Evolutionary conservation across 2,888 invertebrate genomes (phyloP).

Genomic region (Lumbricus terrestris): DNA sequence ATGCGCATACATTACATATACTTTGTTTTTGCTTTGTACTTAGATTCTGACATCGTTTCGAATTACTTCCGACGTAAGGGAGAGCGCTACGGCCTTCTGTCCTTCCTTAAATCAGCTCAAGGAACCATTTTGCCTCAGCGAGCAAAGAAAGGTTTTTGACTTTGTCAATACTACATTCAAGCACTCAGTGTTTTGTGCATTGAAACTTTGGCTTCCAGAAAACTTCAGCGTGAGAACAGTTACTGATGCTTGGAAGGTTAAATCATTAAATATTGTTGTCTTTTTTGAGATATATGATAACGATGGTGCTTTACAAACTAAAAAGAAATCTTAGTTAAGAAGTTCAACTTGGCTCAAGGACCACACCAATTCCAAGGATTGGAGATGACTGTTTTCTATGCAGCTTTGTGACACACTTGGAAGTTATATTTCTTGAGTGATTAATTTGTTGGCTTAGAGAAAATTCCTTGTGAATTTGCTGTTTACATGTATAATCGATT

Average conservation of each 20-base stretch:
- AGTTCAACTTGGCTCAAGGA: background rate
- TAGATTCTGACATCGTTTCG: conserved; percentile 77
- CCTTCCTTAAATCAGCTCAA: conserved; percentile 80
- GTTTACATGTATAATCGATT: background rate
- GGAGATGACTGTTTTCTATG: background rate
- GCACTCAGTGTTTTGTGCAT: too few relatives aligned
- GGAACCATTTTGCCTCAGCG: conserved; percentile 78
- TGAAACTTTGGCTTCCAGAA: background rate
- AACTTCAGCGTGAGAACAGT: background rate
- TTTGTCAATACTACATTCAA: background rate
- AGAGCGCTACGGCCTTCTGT: conserved; percentile 77
- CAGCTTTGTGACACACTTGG: background rate
- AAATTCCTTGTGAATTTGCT: background rate
- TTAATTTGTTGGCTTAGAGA: background rate
- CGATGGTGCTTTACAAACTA: background rate
- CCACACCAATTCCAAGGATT: background rate
- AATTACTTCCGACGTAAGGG: conserved; percentile 75
- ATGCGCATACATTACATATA: too few relatives aligned
- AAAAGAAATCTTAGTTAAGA: background rate
- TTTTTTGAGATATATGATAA: background rate
- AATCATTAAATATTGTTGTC: background rate
- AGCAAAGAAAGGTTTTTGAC: conserved; percentile 77
- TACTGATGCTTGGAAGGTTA: background rate
- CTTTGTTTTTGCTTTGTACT: conserved; percentile 16
- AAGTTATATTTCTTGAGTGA: background rate